Percentiles rank a stretch among this genome's conserved stretches.
Conservation (phyloP, 2,888 invertebrate genomes). For the Tenthredo scrophulariae region DNA sequence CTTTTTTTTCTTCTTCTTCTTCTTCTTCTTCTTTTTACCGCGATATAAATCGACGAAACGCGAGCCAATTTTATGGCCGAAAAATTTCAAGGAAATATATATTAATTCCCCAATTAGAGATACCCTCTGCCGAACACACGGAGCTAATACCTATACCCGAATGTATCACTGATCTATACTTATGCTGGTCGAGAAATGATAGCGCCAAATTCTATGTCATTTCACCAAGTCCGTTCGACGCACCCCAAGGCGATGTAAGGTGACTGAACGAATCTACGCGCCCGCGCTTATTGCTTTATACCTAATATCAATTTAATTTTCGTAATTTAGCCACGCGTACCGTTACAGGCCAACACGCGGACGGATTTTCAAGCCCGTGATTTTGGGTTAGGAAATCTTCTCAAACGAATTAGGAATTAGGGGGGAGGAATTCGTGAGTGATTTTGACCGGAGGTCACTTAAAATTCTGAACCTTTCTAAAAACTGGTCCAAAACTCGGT, state of each 20-base stretch:
- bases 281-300: constrained; percentile 27
- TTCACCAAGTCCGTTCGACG: constrained; percentile 22
- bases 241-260: constrained; percentile 8
- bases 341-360: constrained; percentile 24
- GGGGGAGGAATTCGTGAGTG: constrained; percentile 45
- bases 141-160: neutral
- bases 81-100: constrained; percentile 72
- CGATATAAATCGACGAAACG: neutral
- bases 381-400: constrained; percentile 33
- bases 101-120: constrained; percentile 67
- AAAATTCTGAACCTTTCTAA: neutral
- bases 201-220: constrained; percentile 48
- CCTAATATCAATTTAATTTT: constrained; percentile 51
- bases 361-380: neutral
- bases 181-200: constrained; percentile 19
- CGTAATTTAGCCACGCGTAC: constrained; percentile 28
- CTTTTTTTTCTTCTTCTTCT: neutral
- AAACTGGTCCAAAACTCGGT: neutral
- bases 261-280: constrained; percentile 28
- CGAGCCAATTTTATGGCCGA: constrained; percentile 54
- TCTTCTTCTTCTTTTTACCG: neutral
- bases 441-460: constrained; percentile 27
- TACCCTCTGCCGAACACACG: neutral
- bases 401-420: constrained; percentile 30
- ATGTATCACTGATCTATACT: constrained; percentile 17